Evolutionary conservation across 2,797 vertebrate species (phyloP).

Genomic region (Enteromius paludinosus): DNA sequence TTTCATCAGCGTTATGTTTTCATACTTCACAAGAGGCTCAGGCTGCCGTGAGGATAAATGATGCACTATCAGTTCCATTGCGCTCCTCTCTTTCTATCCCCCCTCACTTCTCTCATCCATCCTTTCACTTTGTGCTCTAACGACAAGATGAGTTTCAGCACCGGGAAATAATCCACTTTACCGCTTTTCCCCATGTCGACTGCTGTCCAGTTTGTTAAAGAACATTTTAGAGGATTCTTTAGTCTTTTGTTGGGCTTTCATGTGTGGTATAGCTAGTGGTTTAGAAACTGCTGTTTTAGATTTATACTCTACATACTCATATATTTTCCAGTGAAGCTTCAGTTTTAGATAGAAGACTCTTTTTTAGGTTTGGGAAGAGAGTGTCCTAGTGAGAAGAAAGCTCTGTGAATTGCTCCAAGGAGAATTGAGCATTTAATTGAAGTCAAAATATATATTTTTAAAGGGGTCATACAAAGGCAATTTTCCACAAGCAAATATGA

Average conservation of each 20-base stretch:
- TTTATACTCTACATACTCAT: background rate
- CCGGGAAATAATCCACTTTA: constrained; percentile 64
- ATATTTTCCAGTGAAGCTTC: background rate
- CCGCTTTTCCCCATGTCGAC: constrained; percentile 6
- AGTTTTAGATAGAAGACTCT: background rate
- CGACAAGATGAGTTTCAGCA: constrained; percentile 65
- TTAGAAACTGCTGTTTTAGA: background rate
- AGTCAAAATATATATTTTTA: background rate
- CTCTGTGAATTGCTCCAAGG: background rate
- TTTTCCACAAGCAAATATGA: too few species aligned
- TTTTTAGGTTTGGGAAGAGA: background rate
- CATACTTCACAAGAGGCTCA: constrained; percentile 71
- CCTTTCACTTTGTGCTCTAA: constrained; percentile 68
- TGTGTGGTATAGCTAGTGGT: constrained; percentile 28
- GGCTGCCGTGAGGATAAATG: constrained; percentile 73
- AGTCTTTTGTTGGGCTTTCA: constrained; percentile 39
- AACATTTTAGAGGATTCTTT: constrained; percentile 28
- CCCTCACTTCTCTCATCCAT: constrained; percentile 54
- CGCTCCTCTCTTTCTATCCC: constrained; percentile 54
- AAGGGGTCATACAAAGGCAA: background rate
- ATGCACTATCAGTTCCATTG: constrained; percentile 71
- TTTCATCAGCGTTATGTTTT: constrained; percentile 84
- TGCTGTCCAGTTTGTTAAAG: constrained; percentile 64
- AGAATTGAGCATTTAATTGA: background rate
- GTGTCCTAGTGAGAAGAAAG: background rate